Base-by-base conservation (phyloP, 1,140 invertebrate genomes). In the Drosophila oshimai region DNA sequence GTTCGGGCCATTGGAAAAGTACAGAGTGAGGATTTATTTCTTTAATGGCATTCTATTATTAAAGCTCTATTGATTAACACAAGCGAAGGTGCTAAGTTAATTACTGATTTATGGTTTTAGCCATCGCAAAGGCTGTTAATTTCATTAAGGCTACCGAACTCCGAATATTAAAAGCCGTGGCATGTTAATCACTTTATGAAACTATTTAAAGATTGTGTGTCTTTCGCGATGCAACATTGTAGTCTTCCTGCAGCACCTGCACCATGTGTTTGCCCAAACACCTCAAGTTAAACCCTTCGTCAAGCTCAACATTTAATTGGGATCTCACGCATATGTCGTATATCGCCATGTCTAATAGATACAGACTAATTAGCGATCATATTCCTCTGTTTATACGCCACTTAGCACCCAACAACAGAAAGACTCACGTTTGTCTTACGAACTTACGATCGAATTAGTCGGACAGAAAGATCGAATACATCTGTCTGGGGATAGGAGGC, bases 81-180 rank as follows among this genome's bases (percentile, higher is more conserved):
- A 6, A 22, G 33, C 3, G 17, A 49, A 74, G 41, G 76, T 81
- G 83, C 31, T 87, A 88, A 87, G 28, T 87, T 74, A 81, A 81
- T 88, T 77, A 74, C 26, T 33, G 26, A 26, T 42, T 42, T 41
- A 65, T 65, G 37, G 10, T n/a, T 33, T 64, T 29, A 64, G 60
- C 54, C 39, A 58, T 22, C 12, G 41, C 20, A 17, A n/a, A n/a
- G 20, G n/a, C 49, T 70, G 67, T 71, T 61, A 71, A 71, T 71
- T 71, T 60, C 54, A 71, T 71, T 61, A 71, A 29, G 41, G 7
- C 9, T 12, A 10, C 39, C 17, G 4, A 61, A 18, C 10, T 24
- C 2, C 50, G 13, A 61, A 61, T n/a, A 46, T 28, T 28, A 28
- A 55, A 24, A 61, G 17, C 24, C 9, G 9, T 15, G 15, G 41